Evolutionary conservation across 2,888 invertebrate species (phyloP).

Genomic region (Octonoba sinensis): DNA sequence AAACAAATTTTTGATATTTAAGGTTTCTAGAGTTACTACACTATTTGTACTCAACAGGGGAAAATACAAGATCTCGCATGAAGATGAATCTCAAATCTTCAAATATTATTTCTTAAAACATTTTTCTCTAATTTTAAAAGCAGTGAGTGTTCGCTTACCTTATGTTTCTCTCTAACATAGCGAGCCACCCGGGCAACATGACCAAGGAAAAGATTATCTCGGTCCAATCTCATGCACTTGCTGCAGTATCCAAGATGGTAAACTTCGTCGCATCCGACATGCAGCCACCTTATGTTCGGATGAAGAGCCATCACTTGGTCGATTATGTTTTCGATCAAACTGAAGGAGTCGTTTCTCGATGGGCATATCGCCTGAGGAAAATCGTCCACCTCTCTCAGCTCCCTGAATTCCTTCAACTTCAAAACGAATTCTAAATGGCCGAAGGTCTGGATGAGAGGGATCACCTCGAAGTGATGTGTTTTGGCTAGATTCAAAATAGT

Average conservation of each 20-base stretch:
- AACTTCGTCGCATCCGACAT: constrained; percentile 66
- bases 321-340: constrained; percentile 71
- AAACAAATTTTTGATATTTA: too few relatives aligned
- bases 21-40: too few relatives aligned
- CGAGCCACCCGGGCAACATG: constrained; percentile 73
- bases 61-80: neutral
- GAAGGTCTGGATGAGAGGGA: constrained; percentile 72
- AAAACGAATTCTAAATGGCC: constrained; percentile 73
- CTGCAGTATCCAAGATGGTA: constrained; percentile 65
- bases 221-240: constrained; percentile 62
- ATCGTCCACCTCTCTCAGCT: constrained; percentile 70
- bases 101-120: too few relatives aligned
- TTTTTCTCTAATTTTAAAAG: too few relatives aligned
- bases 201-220: constrained; percentile 58
- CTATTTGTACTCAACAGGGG: too few relatives aligned
- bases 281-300: constrained; percentile 66
- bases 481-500: constrained; percentile 69
- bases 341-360: constrained; percentile 70
- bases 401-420: constrained; percentile 71
- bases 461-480: constrained; percentile 69
- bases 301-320: constrained; percentile 72
- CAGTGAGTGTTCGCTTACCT: constrained; percentile 62
- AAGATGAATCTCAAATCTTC: neutral
- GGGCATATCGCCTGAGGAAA: constrained; percentile 70
- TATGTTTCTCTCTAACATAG: constrained; percentile 77